Base-by-base conservation (phyloP, 2,888 invertebrate genomes). In the Heliconius cydno region DNA sequence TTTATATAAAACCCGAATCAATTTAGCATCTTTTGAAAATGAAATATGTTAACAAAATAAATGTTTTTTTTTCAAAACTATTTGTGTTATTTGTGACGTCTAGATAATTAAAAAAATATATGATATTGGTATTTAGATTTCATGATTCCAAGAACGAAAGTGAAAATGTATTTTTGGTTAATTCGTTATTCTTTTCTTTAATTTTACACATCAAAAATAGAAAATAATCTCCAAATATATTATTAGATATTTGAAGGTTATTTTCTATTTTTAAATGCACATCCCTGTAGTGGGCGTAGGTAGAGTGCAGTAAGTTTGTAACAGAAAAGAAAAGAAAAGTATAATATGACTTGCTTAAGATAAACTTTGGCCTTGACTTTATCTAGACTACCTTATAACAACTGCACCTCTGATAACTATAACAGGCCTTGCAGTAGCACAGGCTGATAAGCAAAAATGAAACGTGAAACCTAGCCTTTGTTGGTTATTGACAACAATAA, bases 351-450 rank as follows among this genome's bases (percentile, higher is more conserved):
- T 30, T 73, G 34, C 30, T 34, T 34, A 30, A 25, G 41, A 60
- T 73, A 57, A 34, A 60, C n/a, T 38, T 34, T 73, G n/a, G n/a
- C 57, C 34, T 73, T 73, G n/a, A 60, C 38, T 38, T 25, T n/a
- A 34, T 52, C n/a, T 28, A 66, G 79, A 79, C 82, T 79, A 79
- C 77, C 82, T 67, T 74, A 38, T 38, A 34, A 72, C 67, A 65
- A 78, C 82, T 85, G 84, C 80, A 83, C 82, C 84, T 87, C 85
- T 88, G 88, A 90, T 87, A 89, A 87, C 86, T 88, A 86, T 86
- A 90, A 70, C 15, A 66, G 66, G 57, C 76, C 91, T 90, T 91
- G 34, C 91, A 34, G 90, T 87, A 80, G 83, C 85, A 89, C 89
- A 86, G 86, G 86, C 86, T 87, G 90, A 91, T 91, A 91, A 90